These are phyloP conservation scores for Bombus waltoni DNA, from an alignment of 1,140 invertebrate species.

Conservation along the genomic window DNA sequence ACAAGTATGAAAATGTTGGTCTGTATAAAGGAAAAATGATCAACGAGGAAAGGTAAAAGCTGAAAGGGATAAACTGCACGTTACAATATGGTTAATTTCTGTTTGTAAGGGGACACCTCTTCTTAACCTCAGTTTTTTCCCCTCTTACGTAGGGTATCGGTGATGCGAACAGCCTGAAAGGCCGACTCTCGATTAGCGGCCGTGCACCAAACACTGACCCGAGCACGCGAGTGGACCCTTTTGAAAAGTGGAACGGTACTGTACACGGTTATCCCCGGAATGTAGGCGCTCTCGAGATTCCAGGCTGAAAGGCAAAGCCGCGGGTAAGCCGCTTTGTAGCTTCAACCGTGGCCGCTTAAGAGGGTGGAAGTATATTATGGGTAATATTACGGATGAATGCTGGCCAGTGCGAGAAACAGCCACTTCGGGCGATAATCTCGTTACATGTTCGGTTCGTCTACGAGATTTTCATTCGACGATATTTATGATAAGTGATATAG, in stretches of 20 bases:
- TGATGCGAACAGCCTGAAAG: constrained; percentile 28
- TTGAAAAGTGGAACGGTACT: constrained; percentile 33
- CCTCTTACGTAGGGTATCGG: constrained; percentile 1
- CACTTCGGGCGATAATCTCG: constrained; percentile 65
- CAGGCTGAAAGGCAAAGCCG: constrained; percentile 61
- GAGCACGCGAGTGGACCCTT: constrained; percentile 54
- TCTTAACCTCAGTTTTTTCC: not conserved
- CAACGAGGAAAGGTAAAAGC: not conserved
- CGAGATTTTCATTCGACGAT: not conserved
- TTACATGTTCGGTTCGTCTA: constrained; percentile 29
- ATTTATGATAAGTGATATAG: too few species aligned
- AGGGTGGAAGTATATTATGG: constrained; percentile 70
- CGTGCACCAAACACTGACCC: constrained; percentile 37
- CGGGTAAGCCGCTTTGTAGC: constrained; percentile 68
- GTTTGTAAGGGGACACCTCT: not conserved
- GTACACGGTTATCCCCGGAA: constrained; percentile 59
- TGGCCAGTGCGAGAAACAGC: constrained; percentile 66
- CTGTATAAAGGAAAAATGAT: not conserved
- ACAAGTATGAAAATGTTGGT: not conserved
- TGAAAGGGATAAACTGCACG: too few species aligned
- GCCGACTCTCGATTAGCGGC: constrained; percentile 43
- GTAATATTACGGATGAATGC: constrained; percentile 68
- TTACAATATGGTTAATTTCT: not conserved
- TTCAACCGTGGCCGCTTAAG: constrained; percentile 63
- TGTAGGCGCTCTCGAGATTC: constrained; percentile 68